Conservation (phyloP, 2,888 invertebrate genomes). For the Lithodes maja region DNA sequence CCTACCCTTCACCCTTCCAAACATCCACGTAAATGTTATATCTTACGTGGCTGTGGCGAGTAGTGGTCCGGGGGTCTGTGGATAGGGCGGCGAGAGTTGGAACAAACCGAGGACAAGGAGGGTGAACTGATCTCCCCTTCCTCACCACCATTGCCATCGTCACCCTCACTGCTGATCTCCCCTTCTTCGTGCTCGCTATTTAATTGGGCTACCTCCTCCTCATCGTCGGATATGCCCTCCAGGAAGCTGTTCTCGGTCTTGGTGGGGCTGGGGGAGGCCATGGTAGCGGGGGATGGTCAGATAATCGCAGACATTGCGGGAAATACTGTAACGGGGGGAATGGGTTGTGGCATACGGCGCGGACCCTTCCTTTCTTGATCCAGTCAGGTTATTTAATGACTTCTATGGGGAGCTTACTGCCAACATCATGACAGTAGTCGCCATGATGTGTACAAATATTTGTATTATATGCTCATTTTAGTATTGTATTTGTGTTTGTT, state of each 20-base stretch:
- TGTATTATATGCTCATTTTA: too few species aligned
- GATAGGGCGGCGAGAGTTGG: neutral
- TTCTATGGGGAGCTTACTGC: too few species aligned
- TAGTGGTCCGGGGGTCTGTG: constrained; percentile 5
- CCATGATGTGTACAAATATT: too few species aligned
- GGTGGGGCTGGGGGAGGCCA: neutral
- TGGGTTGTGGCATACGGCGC: neutral
- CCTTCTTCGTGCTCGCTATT: constrained; percentile 55
- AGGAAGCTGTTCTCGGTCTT: neutral
- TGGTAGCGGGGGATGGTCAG: neutral
- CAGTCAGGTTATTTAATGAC: too few species aligned
- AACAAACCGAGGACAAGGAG: neutral
- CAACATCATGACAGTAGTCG: too few species aligned
- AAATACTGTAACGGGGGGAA: neutral
- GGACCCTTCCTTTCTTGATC: neutral
- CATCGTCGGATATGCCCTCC: constrained; percentile 25
- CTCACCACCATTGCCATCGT: constrained; percentile 10
- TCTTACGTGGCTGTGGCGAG: constrained; percentile 7
- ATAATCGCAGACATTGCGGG: neutral
- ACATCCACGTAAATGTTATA: too few species aligned
- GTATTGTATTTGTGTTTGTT: too few species aligned
- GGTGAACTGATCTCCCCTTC: neutral
- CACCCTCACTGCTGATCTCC: constrained; percentile 41
- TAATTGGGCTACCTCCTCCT: neutral
- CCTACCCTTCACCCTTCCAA: too few species aligned